Percentiles rank a stretch among this genome's conserved stretches.
Conservation (phyloP, 2,888 invertebrate genomes). For the Tineola bisselliella region DNA sequence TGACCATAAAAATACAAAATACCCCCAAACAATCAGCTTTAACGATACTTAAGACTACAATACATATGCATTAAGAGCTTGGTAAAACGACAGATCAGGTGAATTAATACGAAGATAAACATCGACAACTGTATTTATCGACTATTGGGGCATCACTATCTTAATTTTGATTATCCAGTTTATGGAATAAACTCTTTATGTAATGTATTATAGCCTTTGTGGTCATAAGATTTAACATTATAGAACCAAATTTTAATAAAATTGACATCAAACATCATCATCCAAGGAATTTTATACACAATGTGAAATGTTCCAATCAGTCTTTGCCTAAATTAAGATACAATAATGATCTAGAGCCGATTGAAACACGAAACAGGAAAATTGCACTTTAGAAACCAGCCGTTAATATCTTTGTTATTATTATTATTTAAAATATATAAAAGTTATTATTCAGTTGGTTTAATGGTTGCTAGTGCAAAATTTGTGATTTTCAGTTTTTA, state of each 20-base stretch:
- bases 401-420: no score
- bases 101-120: no score
- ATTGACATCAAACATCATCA: conserved; percentile 46
- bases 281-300: conserved; percentile 30
- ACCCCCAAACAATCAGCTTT: background rate
- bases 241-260: conserved; percentile 20
- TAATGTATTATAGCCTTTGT: background rate
- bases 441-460: no score
- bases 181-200: no score
- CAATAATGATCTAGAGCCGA: background rate
- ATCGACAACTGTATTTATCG: no score
- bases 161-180: no score
- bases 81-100: no score
- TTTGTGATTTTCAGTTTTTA: no score
- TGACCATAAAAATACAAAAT: background rate
- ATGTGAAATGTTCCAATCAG: conserved; percentile 58
- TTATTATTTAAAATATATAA: no score
- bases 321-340: conserved; percentile 30
- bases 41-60: background rate
- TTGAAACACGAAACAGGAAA: background rate
- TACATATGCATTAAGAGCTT: background rate
- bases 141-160: no score
- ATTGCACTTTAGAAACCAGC: conserved; percentile 49
- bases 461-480: no score
- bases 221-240: background rate